phyloP scores from a whole-genome alignment of 1,140 invertebrate species.

The Popillia japonica region DNA sequence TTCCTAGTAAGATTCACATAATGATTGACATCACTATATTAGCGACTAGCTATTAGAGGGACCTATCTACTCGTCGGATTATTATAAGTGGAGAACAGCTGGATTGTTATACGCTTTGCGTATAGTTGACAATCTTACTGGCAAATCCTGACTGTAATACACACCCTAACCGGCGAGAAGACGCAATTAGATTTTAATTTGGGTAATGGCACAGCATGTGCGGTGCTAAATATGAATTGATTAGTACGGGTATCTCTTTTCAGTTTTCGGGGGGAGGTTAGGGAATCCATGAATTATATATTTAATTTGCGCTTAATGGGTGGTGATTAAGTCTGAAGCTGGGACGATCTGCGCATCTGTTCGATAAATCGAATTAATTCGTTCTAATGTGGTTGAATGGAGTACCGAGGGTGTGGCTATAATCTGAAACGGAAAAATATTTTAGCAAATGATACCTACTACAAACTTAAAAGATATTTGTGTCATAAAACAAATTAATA shows the following conservation, averaged over 20 bases:
- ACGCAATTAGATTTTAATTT: slow-evolving; percentile 25
- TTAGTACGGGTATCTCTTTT: not conserved
- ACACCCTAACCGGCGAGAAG: not conserved
- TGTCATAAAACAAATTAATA: too few relatives aligned
- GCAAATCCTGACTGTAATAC: not conserved
- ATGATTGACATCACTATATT: slow-evolving; percentile 5
- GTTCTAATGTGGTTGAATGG: too few relatives aligned
- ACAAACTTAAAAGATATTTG: too few relatives aligned
- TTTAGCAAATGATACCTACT: too few relatives aligned
- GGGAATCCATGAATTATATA: slow-evolving; percentile 21
- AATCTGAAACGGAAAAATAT: too few relatives aligned
- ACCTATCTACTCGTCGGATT: not conserved
- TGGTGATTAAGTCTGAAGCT: not conserved
- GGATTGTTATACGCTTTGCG: not conserved
- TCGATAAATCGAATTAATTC: not conserved
- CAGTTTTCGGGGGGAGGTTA: not conserved
- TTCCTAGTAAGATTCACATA: not conserved
- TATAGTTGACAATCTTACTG: slow-evolving; percentile 2
- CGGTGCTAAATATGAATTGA: slow-evolving; percentile 30
- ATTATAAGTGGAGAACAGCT: not conserved
- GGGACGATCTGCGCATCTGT: slow-evolving; percentile 5
- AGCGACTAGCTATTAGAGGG: not conserved
- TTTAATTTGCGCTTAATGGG: slow-evolving; percentile 29
- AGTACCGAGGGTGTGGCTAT: too few relatives aligned
- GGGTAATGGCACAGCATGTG: slow-evolving; percentile 23